These are phyloP conservation scores for Aplodontia rufa DNA, from an alignment of 2,113 vertebrate genomes.

Conservation along the genomic window DNA sequence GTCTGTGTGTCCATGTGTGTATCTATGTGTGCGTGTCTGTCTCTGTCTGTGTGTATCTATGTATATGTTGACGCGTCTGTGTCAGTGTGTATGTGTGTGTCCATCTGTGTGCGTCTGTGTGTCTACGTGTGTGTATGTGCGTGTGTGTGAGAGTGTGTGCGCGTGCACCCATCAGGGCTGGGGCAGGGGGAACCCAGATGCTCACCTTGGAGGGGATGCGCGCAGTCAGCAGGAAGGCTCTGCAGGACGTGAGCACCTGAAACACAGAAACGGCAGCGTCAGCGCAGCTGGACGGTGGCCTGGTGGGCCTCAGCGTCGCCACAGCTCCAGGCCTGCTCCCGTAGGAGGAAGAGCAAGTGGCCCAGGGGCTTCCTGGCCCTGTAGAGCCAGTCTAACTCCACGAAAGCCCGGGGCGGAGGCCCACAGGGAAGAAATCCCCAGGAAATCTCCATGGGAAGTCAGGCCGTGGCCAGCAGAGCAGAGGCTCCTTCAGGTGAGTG, in stretches of 20 bases:
- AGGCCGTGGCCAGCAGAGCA: not conserved
- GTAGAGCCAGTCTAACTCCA: not conserved
- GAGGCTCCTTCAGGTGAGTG: not conserved
- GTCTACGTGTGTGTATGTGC: too few species aligned
- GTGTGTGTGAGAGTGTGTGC: too few species aligned
- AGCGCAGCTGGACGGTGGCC: not conserved
- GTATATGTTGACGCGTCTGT: too few species aligned
- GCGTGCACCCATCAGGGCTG: too few species aligned
- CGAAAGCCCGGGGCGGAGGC: too few species aligned
- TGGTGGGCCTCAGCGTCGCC: accelerated
- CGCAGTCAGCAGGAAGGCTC: constrained; percentile 93
- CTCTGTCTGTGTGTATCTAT: too few species aligned
- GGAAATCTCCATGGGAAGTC: not conserved
- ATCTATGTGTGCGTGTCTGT: too few species aligned
- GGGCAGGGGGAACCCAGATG: too few species aligned
- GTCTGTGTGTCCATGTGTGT: too few species aligned
- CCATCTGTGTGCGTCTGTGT: too few species aligned
- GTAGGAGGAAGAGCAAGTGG: accelerated
- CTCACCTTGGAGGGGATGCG: constrained; percentile 97
- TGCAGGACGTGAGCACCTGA: constrained; percentile 94
- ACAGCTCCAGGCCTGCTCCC: not conserved
- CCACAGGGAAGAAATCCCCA: not conserved
- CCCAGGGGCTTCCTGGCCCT: too few species aligned
- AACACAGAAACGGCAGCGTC: constrained; percentile 45
- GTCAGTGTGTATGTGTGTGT: too few species aligned